Evolutionary conservation across 2,888 invertebrate species (phyloP).

Genomic region (Coecobrya sp.): DNA sequence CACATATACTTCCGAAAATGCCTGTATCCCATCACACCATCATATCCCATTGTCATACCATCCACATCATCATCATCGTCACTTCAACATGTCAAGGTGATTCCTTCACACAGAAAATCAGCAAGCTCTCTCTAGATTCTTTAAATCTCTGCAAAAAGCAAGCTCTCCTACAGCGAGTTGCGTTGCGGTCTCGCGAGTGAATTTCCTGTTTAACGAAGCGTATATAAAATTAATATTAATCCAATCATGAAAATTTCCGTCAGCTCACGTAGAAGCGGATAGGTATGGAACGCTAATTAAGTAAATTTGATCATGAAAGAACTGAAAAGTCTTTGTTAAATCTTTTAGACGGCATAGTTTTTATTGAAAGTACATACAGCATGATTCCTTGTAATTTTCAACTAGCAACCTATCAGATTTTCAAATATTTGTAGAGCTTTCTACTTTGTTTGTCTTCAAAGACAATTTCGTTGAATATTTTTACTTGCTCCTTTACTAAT

Average conservation of each 20-base stretch:
- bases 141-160: neutral
- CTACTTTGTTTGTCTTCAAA: neutral
- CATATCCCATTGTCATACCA: conserved; percentile 25
- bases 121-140: neutral
- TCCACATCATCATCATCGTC: conserved; percentile 18
- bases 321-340: neutral
- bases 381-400: neutral
- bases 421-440: neutral
- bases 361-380: neutral
- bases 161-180: neutral
- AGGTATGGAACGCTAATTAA: neutral
- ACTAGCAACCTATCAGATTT: neutral
- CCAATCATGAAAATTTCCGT: conserved; percentile 17
- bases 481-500: too few species aligned
- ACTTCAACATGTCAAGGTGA: conserved; percentile 26
- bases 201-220: conserved; percentile 25
- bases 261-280: neutral
- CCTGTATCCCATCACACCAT: neutral
- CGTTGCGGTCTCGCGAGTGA: neutral
- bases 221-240: conserved; percentile 32
- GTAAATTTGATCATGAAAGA: neutral
- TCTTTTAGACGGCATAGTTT: neutral
- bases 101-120: neutral
- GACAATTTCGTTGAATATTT: too few species aligned
- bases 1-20: neutral